These are phyloP conservation scores for Parnassius mnemosyne DNA, from an alignment of 2,888 invertebrate genomes.

Conservation along the genomic window DNA sequence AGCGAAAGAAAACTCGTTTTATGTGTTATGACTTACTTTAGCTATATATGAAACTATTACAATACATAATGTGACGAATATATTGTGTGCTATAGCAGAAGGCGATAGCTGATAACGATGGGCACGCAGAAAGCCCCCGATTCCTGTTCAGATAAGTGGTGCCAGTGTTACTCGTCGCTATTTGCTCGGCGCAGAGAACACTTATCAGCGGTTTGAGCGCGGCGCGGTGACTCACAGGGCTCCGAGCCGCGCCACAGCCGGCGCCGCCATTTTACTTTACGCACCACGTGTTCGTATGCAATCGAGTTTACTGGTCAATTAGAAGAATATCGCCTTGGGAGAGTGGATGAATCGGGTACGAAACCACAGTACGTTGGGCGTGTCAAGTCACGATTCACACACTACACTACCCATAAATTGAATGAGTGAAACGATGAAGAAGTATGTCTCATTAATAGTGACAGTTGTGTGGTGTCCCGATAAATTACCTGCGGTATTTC, in stretches of 20 bases:
- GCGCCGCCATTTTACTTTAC: constrained; percentile 73
- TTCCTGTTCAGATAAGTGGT: constrained; percentile 7
- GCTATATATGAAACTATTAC: too few relatives aligned
- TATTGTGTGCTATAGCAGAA: too few relatives aligned
- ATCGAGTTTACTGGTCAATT: constrained; percentile 20
- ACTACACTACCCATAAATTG: constrained; percentile 7
- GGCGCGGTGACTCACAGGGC: constrained; percentile 38
- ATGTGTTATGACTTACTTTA: too few relatives aligned
- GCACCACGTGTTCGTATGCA: constrained; percentile 65
- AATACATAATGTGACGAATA: too few relatives aligned
- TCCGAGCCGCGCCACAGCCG: constrained; percentile 35
- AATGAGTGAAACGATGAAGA: neutral
- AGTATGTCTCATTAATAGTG: neutral
- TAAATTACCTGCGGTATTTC: constrained; percentile 64
- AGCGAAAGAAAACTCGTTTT: too few relatives aligned
- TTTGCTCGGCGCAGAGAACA: constrained; percentile 26
- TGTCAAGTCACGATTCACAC: constrained; percentile 15
- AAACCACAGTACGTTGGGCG: constrained; percentile 25
- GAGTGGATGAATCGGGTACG: neutral
- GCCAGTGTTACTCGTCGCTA: neutral
- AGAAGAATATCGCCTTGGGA: neutral
- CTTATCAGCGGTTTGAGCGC: constrained; percentile 40
- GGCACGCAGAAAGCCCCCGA: neutral
- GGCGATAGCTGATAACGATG: too few relatives aligned
- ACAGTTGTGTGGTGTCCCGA: neutral